Conservation (phyloP, 2,113 vertebrate genomes). For the Dasyurus viverrinus region DNA sequence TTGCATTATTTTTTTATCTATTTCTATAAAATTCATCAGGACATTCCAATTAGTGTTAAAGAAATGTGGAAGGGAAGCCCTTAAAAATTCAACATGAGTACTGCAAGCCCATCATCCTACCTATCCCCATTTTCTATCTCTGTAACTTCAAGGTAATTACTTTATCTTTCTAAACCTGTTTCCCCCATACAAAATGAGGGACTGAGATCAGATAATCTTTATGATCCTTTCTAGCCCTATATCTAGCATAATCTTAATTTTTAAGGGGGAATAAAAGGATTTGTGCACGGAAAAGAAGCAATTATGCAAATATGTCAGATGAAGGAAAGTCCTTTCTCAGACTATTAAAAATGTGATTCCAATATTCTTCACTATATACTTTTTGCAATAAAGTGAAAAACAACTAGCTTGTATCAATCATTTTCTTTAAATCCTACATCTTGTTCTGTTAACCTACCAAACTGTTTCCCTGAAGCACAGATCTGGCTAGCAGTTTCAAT, state of each 20-base stretch:
- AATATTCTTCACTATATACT: background rate
- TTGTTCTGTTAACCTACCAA: constrained; percentile 7
- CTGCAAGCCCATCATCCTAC: background rate
- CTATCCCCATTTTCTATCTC: background rate
- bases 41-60: background rate
- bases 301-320: background rate
- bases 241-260: background rate
- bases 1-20: background rate
- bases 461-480: background rate
- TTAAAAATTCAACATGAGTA: background rate
- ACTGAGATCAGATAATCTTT: background rate
- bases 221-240: background rate
- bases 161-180: background rate
- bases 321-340: background rate
- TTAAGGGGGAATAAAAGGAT: background rate
- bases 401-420: constrained; percentile 28
- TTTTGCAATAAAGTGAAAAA: constrained; percentile 4
- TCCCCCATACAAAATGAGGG: background rate
- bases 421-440: constrained; percentile 36
- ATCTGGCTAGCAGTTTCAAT: constrained; percentile 31
- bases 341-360: constrained; percentile 2
- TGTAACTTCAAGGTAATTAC: background rate
- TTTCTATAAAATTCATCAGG: background rate
- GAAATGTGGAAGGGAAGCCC: background rate
- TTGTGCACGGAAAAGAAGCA: background rate